Conservation (phyloP, 1,140 invertebrate genomes). For the Plutomurus gul region DNA sequence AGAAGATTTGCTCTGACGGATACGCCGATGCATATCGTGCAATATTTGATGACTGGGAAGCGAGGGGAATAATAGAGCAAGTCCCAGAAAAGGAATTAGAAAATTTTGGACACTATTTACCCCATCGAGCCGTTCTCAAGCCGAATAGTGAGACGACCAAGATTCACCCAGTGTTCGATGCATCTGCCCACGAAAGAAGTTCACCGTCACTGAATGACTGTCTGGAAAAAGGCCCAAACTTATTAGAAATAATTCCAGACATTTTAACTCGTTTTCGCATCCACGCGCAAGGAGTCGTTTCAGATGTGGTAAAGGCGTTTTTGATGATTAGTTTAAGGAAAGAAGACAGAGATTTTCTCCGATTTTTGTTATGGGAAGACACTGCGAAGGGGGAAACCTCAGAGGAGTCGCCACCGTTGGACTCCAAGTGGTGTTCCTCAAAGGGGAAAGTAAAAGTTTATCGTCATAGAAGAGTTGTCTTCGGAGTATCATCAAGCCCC, state of each 20-base stretch:
- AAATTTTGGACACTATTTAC: conserved; percentile 44
- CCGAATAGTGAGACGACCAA: conserved; percentile 35
- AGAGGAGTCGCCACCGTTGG: no score
- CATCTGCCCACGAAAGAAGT: conserved; percentile 28
- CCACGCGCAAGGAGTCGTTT: background rate
- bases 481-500: conserved; percentile 28
- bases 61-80: conserved; percentile 41
- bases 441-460: background rate
- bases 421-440: no score
- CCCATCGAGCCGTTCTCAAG: conserved; percentile 47
- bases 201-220: conserved; percentile 49
- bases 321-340: background rate
- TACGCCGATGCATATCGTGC: conserved; percentile 22
- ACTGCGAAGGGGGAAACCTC: no score
- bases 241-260: conserved; percentile 20
- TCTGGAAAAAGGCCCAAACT: conserved; percentile 43
- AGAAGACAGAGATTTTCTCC: background rate
- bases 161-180: conserved; percentile 50
- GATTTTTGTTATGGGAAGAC: conserved; percentile 36
- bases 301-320: conserved; percentile 41
- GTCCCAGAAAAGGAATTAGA: conserved; percentile 1
- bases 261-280: conserved; percentile 6
- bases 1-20: background rate
- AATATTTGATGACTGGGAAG: conserved; percentile 40
- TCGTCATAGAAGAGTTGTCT: conserved; percentile 31